These are phyloP conservation scores for Chunga burmeisteri DNA, from an alignment of 2,113 vertebrate species.

Conservation along the genomic window DNA sequence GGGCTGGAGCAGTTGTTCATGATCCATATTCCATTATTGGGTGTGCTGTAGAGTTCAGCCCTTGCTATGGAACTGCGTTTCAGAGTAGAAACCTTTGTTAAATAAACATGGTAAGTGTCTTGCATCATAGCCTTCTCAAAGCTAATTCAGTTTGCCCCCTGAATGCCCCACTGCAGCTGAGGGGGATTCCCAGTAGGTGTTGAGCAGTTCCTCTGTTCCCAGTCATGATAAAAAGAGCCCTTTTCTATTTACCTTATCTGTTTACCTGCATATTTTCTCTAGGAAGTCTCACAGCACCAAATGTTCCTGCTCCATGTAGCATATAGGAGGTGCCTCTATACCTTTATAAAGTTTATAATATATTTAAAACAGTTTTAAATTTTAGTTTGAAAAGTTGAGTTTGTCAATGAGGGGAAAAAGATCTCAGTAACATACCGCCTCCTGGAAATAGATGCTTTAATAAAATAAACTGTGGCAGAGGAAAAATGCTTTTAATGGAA, in stretches of 20 bases:
- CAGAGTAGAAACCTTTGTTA: not conserved
- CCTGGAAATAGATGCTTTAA: not conserved
- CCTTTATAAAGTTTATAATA: not conserved
- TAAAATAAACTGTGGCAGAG: not conserved
- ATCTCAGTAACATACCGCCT: not conserved
- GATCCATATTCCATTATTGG: not conserved
- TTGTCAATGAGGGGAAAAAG: not conserved
- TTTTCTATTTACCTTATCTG: not conserved
- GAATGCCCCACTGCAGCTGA: not conserved
- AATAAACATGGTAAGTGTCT: not conserved
- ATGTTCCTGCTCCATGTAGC: not conserved
- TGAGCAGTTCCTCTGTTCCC: not conserved
- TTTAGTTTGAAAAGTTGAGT: not conserved
- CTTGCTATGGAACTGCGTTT: not conserved
- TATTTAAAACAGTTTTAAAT: not conserved
- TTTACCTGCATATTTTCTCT: not conserved
- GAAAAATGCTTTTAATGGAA: not conserved
- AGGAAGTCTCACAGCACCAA: not conserved
- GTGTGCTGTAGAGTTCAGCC: not conserved
- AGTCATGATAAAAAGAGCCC: not conserved
- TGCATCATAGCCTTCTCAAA: not conserved
- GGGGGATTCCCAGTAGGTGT: not conserved
- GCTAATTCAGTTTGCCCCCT: not conserved
- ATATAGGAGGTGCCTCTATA: not conserved
- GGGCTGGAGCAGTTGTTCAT: not conserved